Base-by-base conservation (phyloP, 2,797 vertebrate species). In the Diplodus sargus region DNA sequence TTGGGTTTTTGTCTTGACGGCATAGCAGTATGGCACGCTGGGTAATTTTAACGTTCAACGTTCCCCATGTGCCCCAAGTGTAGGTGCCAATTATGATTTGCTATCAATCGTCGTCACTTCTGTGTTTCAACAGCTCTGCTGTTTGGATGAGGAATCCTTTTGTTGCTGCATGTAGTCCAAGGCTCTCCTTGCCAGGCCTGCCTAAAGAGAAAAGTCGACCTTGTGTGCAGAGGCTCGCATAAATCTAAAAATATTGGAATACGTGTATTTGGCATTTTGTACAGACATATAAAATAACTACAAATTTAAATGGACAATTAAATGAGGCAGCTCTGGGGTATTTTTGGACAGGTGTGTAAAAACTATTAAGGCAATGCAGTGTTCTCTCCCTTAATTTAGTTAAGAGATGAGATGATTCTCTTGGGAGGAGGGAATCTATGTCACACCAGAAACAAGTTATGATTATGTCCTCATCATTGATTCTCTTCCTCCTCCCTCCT, bases 291-390 rank as follows among this genome's bases (percentile, higher is more conserved):
- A 87, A 87, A 81, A 90, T 80, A 78, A 85, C 83, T 87, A 62
- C 76, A 88, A 91, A 87, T 79, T 34, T 34, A 34, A 34, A 34
- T 34, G 34, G 34, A 34, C 67, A 75, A 77, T 93, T 91, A 90
- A 90, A 90, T 70, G 82, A 93, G 91, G 93, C 92, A 93, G 91
- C 93, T 93, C 79, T 74, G 85, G 85, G 68, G 83, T 88, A 81
- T 92, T 90, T 90, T 92, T 88, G 84, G 88, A 89, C 77, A 84
- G 78, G 81, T 77, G 86, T 92, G 87, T 84, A 89, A 84, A 82
- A 85, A 89, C 87, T 88, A 87, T 89, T 85, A 89, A 88, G 88
- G 80, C 84, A 85, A 81, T 88, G 90, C 90, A 92, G 89, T 91
- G 91, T 91, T 89, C 79, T 82, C 75, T 82, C 81, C 81, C 76